A percentile compares a stretch with the other conserved stretches of the same genome.
phyloP scores from a whole-genome alignment of 53 echinoderm and acorn worm genomes.

The Antedon mediterranea region DNA sequence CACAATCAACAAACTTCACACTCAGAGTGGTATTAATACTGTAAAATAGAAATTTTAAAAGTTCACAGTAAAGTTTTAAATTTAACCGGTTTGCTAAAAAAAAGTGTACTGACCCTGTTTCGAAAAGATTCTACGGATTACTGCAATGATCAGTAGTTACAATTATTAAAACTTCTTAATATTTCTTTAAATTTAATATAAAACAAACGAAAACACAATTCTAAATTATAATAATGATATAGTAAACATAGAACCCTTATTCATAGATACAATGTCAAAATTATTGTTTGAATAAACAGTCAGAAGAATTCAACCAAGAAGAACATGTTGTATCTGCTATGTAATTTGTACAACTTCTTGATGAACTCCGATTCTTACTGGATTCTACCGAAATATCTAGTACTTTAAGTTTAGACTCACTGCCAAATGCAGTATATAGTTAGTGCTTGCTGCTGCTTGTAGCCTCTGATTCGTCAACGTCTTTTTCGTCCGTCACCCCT shows the following conservation, averaged over 20 bases:
- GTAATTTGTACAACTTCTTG: no score
- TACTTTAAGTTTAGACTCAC: neutral
- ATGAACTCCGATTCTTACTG: neutral
- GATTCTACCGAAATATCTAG: neutral
- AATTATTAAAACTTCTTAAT: neutral
- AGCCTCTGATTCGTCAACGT: conserved; percentile 72
- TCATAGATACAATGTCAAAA: neutral
- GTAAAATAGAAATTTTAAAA: neutral
- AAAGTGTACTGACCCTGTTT: neutral
- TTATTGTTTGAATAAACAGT: neutral
- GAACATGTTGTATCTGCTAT: neutral
- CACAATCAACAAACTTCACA: neutral
- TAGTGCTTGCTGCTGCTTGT: neutral
- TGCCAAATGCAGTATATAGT: neutral
- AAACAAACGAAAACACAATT: neutral
- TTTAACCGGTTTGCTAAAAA: neutral
- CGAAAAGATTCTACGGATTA: neutral
- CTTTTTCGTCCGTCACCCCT: conserved; percentile 62
- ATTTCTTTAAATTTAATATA: neutral
- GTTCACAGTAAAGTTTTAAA: neutral
- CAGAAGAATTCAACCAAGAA: neutral
- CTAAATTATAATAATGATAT: neutral
- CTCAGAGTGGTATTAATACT: neutral
- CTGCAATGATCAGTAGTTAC: no score
- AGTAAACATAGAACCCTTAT: neutral